Conservation (phyloP, 2,113 vertebrate genomes). For the Haemorhous mexicanus region DNA sequence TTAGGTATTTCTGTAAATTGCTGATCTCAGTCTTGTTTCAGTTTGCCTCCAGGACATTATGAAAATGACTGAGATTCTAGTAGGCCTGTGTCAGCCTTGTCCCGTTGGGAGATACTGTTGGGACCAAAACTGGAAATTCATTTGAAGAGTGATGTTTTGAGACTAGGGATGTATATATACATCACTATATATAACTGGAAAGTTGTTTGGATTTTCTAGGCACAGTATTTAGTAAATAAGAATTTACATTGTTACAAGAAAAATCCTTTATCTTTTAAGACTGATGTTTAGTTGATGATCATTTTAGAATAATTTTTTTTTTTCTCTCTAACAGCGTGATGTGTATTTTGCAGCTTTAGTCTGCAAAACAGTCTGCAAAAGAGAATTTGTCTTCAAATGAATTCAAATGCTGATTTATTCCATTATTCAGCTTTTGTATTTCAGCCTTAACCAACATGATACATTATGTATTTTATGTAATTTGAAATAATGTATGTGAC, state of each 20-base stretch:
- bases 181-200: background rate
- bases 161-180: background rate
- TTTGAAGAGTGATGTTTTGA: background rate
- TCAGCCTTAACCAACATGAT: background rate
- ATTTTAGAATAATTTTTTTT: background rate
- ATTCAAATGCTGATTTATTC: background rate
- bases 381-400: background rate
- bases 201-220: background rate
- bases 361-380: no score
- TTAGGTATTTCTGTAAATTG: background rate
- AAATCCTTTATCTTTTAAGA: background rate
- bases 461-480: background rate
- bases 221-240: background rate
- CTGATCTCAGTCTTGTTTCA: background rate
- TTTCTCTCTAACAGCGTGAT: background rate
- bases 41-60: background rate
- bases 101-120: background rate
- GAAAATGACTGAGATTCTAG: background rate
- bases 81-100: background rate
- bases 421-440: background rate
- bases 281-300: background rate
- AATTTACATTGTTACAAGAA: background rate
- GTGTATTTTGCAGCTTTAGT: background rate
- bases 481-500: background rate
- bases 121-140: background rate